Conservation (phyloP, 37 sponge, comb jelly and placozoan genomes). For the Chondrosia reniformis region DNA sequence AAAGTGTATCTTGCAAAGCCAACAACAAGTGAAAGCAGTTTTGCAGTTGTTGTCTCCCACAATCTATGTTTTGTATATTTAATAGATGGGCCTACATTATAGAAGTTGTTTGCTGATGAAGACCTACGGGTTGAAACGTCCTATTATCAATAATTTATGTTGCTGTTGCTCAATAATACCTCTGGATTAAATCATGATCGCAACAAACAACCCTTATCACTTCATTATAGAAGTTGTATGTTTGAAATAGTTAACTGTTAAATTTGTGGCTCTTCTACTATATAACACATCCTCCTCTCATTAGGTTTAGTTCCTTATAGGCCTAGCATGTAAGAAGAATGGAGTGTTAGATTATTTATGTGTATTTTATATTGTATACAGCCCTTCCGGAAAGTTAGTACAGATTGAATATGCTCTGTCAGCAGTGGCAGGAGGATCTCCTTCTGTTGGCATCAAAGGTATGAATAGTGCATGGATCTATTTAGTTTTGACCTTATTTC, state of each 20-base stretch:
- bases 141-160: too few species aligned
- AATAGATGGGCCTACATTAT: background rate
- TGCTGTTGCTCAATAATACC: too few species aligned
- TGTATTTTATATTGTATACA: background rate
- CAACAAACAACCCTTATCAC: too few species aligned
- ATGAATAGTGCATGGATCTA: background rate
- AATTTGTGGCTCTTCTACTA: background rate
- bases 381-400: slow-evolving; percentile 96
- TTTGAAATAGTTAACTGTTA: too few species aligned
- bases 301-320: background rate
- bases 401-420: slow-evolving; percentile 97
- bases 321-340: background rate
- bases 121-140: background rate
- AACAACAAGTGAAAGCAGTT: too few species aligned
- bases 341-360: background rate
- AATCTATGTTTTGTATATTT: background rate
- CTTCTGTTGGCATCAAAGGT: slow-evolving; percentile 96
- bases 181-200: too few species aligned
- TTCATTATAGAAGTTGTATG: too few species aligned
- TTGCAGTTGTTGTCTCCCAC: too few species aligned
- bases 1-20: too few species aligned
- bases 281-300: background rate
- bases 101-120: background rate
- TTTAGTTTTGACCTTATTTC: background rate
- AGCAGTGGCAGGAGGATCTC: slow-evolving; percentile 92